A percentile compares a stretch with the other conserved stretches of the same genome.
phyloP scores from a whole-genome alignment of 2,888 invertebrate genomes.

The Busseola fusca region DNA sequence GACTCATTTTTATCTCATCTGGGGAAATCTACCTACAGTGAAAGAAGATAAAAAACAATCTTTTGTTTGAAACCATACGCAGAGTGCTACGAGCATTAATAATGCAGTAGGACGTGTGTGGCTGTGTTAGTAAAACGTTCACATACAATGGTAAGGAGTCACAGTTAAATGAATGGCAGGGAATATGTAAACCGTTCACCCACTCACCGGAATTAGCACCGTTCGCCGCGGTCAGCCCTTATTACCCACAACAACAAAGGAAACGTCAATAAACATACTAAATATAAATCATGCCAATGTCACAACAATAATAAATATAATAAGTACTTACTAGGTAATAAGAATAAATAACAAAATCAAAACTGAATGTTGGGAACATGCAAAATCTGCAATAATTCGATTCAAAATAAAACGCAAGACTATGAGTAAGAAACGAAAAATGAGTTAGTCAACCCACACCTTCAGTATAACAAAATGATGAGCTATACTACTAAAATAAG shows the following conservation, averaged over 20 bases:
- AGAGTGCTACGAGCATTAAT: conserved; percentile 42
- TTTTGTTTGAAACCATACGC: conserved; percentile 24
- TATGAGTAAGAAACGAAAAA: conserved; percentile 60
- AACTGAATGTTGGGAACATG: conserved; percentile 58
- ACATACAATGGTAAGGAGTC: conserved; percentile 68
- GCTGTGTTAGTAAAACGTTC: conserved; percentile 68
- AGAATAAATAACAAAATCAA: conserved; percentile 38
- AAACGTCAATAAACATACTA: conserved; percentile 72
- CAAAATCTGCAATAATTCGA: conserved; percentile 50
- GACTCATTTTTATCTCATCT: background rate
- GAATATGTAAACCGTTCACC: conserved; percentile 77
- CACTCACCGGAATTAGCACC: conserved; percentile 84
- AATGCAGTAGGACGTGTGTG: conserved; percentile 48
- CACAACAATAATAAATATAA: conserved; percentile 24
- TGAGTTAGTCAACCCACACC: conserved; percentile 62
- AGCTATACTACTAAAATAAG: conserved; percentile 25
- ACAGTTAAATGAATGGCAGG: conserved; percentile 69
- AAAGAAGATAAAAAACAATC: conserved; percentile 1
- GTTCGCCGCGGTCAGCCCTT: conserved; percentile 81
- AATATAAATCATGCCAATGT: conserved; percentile 67
- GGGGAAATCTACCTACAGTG: background rate
- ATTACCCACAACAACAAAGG: conserved; percentile 83
- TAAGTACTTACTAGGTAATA: conserved; percentile 42
- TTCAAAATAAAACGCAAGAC: conserved; percentile 57
- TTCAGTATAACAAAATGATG: conserved; percentile 31